Conservation (phyloP, 2,113 vertebrate species). For the Monopterus albus region DNA sequence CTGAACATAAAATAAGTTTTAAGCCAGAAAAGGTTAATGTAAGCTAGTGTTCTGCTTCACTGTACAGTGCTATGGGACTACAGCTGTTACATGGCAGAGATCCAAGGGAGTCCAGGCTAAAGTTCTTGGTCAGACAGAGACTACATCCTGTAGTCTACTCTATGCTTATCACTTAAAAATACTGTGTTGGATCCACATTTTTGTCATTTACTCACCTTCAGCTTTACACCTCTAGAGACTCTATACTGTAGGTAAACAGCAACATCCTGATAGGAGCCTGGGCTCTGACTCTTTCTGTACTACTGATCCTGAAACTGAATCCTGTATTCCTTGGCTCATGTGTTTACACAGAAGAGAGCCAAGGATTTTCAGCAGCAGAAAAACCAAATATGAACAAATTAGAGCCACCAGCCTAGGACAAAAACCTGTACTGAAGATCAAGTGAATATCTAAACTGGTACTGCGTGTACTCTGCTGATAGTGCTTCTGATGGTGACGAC, state of each 20-base stretch:
- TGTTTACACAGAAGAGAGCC: not conserved
- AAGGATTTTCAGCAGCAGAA: slow-evolving; percentile 2
- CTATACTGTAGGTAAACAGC: too few species aligned
- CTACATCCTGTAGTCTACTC: slow-evolving; percentile 16
- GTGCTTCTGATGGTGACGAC: too few species aligned
- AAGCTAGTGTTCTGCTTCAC: slow-evolving; percentile 20
- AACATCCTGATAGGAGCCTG: not conserved
- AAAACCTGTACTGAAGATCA: not conserved
- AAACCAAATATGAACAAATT: slow-evolving; percentile 3
- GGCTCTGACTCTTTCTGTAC: not conserved
- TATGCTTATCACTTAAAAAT: not conserved
- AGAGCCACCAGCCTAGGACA: not conserved
- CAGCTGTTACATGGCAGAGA: slow-evolving; percentile 46
- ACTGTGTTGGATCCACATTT: too few species aligned
- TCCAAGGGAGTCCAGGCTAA: slow-evolving; percentile 43
- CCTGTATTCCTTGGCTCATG: not conserved
- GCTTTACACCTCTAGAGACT: too few species aligned
- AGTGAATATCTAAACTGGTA: not conserved
- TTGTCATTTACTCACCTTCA: too few species aligned
- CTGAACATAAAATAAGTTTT: too few species aligned
- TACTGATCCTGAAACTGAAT: slow-evolving; percentile 38
- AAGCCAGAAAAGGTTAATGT: not conserved
- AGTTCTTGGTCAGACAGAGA: slow-evolving; percentile 34
- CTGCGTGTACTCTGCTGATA: not conserved
- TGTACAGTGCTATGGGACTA: not conserved